A percentile compares a stretch with the other conserved stretches of the same genome.
Conservation (phyloP, 2,113 vertebrate genomes). For the Hydrolagus affinis region DNA sequence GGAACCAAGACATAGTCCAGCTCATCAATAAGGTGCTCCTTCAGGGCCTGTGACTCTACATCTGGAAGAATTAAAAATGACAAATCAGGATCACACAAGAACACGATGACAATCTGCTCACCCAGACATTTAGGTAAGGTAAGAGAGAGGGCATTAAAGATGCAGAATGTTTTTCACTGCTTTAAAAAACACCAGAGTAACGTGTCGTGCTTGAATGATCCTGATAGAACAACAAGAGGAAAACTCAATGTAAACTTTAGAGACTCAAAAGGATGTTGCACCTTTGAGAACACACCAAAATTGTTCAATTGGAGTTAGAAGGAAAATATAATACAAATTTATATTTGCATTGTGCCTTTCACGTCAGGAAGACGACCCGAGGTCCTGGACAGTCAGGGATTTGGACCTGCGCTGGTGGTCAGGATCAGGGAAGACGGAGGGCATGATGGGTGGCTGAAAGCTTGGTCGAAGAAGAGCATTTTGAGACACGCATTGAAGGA, state of each 20-base stretch:
- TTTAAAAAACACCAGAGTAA: not conserved
- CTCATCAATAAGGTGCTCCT: constrained; percentile 89
- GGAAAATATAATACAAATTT: too few species aligned
- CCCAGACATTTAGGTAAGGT: not conserved
- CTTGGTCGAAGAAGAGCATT: too few species aligned
- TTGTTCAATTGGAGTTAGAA: too few species aligned
- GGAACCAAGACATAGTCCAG: constrained; percentile 90
- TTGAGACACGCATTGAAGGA: too few species aligned
- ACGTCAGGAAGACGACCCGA: too few species aligned
- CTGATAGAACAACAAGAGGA: not conserved
- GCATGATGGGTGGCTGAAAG: too few species aligned
- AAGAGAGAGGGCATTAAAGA: not conserved
- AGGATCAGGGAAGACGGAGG: too few species aligned
- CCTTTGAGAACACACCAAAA: not conserved
- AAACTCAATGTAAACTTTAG: too few species aligned
- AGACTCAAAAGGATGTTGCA: not conserved
- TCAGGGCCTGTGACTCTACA: constrained; percentile 74
- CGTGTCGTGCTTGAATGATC: not conserved
- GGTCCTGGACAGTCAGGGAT: too few species aligned
- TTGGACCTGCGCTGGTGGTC: too few species aligned
- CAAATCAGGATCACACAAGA: not conserved
- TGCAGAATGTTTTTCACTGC: not conserved
- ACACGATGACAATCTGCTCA: not conserved
- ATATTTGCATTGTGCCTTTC: too few species aligned
- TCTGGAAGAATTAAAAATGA: constrained; percentile 54